phyloP scores from a whole-genome alignment of 2,888 invertebrate genomes.

The Lissonota sp. region DNA sequence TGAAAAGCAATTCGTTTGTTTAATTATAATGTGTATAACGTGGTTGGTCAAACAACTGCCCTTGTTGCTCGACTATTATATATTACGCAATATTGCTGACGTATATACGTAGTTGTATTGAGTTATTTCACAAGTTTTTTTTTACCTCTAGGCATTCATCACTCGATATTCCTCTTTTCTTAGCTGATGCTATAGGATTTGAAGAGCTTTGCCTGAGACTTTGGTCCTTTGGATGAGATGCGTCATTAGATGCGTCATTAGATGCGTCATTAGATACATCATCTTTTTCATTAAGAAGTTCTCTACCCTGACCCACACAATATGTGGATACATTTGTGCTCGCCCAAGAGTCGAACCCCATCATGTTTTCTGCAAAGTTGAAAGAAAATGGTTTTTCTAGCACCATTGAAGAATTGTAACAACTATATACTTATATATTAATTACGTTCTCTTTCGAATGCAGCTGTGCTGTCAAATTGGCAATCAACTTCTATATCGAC shows the following conservation, averaged over 20 bases:
- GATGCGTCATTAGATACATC: too few species aligned
- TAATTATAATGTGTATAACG: too few species aligned
- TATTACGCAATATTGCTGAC: too few species aligned
- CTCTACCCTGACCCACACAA: constrained; percentile 12
- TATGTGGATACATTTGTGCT: not conserved
- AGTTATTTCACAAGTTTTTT: too few species aligned
- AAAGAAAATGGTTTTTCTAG: constrained; percentile 14
- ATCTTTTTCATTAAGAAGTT: not conserved
- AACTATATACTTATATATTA: constrained; percentile 23
- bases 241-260: too few species aligned
- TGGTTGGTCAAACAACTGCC: too few species aligned
- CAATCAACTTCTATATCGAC: constrained; percentile 29
- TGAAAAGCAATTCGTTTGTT: too few species aligned
- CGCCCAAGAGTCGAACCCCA: too few species aligned
- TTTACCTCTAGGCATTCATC: constrained; percentile 22
- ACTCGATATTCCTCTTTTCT: constrained; percentile 34
- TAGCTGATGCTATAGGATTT: not conserved
- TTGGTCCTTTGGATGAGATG: not conserved
- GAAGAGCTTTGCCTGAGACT: not conserved
- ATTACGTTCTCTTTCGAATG: constrained; percentile 28
- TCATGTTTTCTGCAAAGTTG: constrained; percentile 33
- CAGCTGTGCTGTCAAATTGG: constrained; percentile 41
- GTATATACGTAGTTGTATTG: too few species aligned
- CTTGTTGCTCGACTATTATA: too few species aligned
- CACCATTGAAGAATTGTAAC: constrained; percentile 6